A percentile compares a stretch with the other conserved stretches of the same genome.
These are phyloP conservation scores for Kradibia gibbosae DNA, from an alignment of 1,140 invertebrate genomes.

Conservation along the genomic window DNA sequence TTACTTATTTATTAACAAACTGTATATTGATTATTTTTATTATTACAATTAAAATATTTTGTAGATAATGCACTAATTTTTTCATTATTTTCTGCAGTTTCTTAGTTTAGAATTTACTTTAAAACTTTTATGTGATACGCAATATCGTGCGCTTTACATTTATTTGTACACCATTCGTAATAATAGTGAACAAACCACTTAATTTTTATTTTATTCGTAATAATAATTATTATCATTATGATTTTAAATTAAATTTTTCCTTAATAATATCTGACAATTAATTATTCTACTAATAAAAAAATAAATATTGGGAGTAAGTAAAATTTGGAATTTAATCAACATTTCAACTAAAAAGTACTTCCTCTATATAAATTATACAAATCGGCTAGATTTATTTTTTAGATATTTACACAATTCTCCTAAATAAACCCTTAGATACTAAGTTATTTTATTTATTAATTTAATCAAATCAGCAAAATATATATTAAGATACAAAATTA, in stretches of 20 bases:
- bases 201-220: conserved; percentile 31
- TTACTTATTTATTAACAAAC: conserved; percentile 73
- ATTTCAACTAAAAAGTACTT: background rate
- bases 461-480: no score
- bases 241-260: conserved; percentile 1
- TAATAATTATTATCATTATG: conserved; percentile 11
- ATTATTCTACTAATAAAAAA: conserved; percentile 31
- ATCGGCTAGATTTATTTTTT: no score
- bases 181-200: conserved; percentile 34
- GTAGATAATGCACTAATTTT: conserved; percentile 69
- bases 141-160: conserved; percentile 23
- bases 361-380: no score
- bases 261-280: background rate
- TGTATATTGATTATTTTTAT: conserved; percentile 73
- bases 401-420: no score
- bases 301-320: conserved; percentile 30
- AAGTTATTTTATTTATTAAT: no score
- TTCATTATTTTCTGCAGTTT: conserved; percentile 44
- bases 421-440: no score
- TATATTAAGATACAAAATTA: no score
- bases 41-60: conserved; percentile 73
- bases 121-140: conserved; percentile 35
- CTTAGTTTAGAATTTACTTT: conserved; percentile 42
- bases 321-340: conserved; percentile 27
- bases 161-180: conserved; percentile 32